Evolutionary conservation across 1,140 invertebrate genomes (phyloP), one percentile per base, ranked within the genome.

Genomic region (Drosophila melanica): DNA sequence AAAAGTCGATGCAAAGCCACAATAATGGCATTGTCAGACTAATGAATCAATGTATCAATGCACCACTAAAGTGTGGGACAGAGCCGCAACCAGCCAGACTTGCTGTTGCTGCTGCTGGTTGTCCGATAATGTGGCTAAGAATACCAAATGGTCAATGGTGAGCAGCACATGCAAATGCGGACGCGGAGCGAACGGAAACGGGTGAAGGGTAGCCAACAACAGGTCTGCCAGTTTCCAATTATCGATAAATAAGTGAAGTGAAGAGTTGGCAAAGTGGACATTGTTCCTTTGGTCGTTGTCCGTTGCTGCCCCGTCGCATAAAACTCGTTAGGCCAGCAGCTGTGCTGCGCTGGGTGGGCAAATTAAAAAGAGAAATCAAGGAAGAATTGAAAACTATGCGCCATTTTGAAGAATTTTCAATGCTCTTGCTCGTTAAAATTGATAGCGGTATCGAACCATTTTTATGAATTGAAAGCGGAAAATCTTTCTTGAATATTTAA

Each of bases 231-330:
- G 20, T 73, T 81, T 86, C 78, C 78, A 86, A 86, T 87, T 86
- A 87, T 87, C 82, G 78, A 81, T 87, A 78, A 86, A 86, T 75
- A 86, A 81, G 64, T 76, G 71, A 86, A 85, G 67, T 79, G 67
- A 79, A 81, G 75, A 81, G 81, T 45, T 81, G 78, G 60, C 54
- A 68, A 77, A 77, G 59, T 77, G 72, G 23, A 14, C 63, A 58
- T 45, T 72, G 62, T 71, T 35, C 23, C 16, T 14, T n/a, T 8
- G 11, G 12, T 9, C 23, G 2, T 30, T 14, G 7, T n/a, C 14
- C 11, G 41, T 35, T 42, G 48, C 14, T 30, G 33, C 42, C 37
- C 47, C 27, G 39, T 59, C 69, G 63, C 48, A 86, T 77, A 64
- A 77, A 77, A 85, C 74, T 78, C 68, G 74, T 85, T 74, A 85